Evolutionary conservation across 2,888 invertebrate species (phyloP).

Genomic region (Chesias legatella): DNA sequence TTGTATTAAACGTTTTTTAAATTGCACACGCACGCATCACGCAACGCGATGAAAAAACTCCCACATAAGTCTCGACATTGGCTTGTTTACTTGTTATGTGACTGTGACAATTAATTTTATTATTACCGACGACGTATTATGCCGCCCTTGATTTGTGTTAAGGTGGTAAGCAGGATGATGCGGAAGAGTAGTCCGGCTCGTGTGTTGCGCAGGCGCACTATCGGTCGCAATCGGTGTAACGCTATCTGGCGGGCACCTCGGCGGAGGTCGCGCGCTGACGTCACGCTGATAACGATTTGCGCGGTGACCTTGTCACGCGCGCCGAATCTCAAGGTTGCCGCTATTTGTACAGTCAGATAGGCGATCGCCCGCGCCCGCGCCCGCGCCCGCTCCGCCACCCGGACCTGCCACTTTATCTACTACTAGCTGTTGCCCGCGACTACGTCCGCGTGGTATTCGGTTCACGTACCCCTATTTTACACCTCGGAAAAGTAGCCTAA

Average conservation of each 20-base stretch:
- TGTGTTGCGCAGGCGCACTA: slow-evolving; percentile 46
- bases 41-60: no score
- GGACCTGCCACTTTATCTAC: slow-evolving; percentile 62
- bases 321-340: slow-evolving; percentile 77
- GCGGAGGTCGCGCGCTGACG: slow-evolving; percentile 75
- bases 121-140: no score
- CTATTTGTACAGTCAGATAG: slow-evolving; percentile 77
- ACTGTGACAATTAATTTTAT: no score
- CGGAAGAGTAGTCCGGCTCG: slow-evolving; percentile 30
- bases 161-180: slow-evolving; percentile 22
- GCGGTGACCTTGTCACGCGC: slow-evolving; percentile 77
- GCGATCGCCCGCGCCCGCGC: slow-evolving; percentile 47
- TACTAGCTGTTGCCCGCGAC: no score
- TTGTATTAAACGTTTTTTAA: no score
- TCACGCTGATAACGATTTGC: slow-evolving; percentile 79
- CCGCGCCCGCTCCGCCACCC: slow-evolving; percentile 56
- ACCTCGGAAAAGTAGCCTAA: no score
- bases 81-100: no score
- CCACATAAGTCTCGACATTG: no score
- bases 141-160: no score
- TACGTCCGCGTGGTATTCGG: no score
- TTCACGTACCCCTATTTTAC: no score
- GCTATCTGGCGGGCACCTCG: slow-evolving; percentile 74
- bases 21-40: no score
- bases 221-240: slow-evolving; percentile 69